These are phyloP conservation scores for Bambusicola thoracicus DNA, from an alignment of 2,113 vertebrate species.

Conservation along the genomic window DNA sequence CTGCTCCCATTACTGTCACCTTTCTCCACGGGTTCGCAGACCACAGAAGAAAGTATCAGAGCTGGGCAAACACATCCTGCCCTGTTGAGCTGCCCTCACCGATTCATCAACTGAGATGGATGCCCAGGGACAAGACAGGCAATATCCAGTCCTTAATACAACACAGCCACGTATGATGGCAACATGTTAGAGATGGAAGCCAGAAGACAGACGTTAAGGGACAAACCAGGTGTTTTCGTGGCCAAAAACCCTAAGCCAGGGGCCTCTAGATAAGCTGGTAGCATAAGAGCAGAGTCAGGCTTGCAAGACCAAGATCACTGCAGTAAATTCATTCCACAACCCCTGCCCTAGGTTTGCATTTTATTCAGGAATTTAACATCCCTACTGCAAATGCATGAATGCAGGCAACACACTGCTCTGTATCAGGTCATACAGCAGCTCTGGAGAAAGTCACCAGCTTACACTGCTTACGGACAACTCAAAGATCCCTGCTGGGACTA, in stretches of 20 bases:
- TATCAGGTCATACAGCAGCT: constrained; percentile 55
- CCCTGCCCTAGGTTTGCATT: constrained; percentile 72
- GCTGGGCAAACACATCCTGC: neutral
- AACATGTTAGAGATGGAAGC: neutral
- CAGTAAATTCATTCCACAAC: constrained; percentile 52
- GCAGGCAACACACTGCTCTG: constrained; percentile 35
- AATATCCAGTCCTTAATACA: neutral
- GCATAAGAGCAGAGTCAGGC: constrained; percentile 46
- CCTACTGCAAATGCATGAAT: constrained; percentile 27
- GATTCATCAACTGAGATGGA: neutral
- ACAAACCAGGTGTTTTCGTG: neutral
- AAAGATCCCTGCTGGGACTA: constrained; percentile 63
- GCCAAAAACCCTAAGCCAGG: neutral
- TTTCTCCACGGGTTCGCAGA: neutral
- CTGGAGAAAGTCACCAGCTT: constrained; percentile 43
- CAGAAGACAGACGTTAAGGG: neutral
- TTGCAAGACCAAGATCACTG: constrained; percentile 47
- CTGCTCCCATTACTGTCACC: neutral
- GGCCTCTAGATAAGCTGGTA: constrained; percentile 14
- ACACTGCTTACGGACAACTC: constrained; percentile 67
- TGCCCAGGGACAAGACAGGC: constrained; percentile 10
- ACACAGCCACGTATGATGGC: constrained; percentile 5
- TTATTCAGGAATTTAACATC: constrained; percentile 68
- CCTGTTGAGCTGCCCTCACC: neutral
- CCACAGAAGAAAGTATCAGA: neutral